These are phyloP conservation scores for Diuraphis noxia DNA, from an alignment of 1,140 invertebrate species.

Conservation along the genomic window DNA sequence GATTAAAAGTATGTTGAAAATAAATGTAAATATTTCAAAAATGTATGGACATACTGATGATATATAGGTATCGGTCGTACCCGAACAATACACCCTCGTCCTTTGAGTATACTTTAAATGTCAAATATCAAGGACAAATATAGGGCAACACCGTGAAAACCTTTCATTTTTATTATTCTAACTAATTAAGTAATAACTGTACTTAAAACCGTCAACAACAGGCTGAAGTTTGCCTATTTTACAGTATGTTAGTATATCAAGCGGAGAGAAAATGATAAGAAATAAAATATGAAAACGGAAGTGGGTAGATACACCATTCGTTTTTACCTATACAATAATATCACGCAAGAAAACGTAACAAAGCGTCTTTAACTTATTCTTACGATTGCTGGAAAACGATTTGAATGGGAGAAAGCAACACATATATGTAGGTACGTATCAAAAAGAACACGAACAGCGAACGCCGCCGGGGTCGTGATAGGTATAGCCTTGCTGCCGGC, in stretches of 20 bases:
- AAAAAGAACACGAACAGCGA: conserved; percentile 29
- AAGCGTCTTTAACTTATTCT: conserved; percentile 23
- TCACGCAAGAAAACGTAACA: conserved; percentile 19
- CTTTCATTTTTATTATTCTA: neutral
- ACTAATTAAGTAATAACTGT: too few species aligned
- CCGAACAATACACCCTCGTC: neutral
- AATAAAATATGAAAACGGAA: neutral
- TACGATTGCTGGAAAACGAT: neutral
- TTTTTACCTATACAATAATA: neutral
- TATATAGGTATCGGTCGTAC: neutral
- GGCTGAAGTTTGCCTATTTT: neutral
- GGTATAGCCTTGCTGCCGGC: neutral
- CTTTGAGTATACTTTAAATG: neutral
- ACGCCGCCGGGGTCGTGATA: neutral
- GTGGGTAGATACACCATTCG: too few species aligned
- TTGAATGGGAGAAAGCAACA: conserved; percentile 26
- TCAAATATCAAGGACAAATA: conserved; percentile 17
- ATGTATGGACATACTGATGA: neutral
- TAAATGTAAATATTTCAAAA: neutral
- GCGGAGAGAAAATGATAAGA: neutral
- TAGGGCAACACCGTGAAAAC: neutral
- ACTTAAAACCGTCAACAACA: neutral
- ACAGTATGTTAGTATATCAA: neutral
- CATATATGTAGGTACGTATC: neutral
- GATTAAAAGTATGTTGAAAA: neutral